Evolutionary conservation across 2,888 invertebrate species (phyloP), one percentile per base, ranked within the genome.

Genomic region (Leptopilina syphax): DNA sequence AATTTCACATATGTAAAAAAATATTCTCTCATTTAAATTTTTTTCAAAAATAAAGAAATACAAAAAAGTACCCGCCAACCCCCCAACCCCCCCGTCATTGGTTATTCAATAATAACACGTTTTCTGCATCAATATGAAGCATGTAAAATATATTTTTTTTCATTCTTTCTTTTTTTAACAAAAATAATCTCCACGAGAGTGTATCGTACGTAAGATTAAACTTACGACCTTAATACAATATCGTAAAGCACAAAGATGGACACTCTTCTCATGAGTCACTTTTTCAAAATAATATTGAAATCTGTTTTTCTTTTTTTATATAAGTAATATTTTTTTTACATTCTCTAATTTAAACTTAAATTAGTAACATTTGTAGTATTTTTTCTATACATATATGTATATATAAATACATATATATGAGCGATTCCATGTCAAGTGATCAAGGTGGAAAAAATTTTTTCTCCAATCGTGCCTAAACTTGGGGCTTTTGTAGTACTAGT

Each of bases 101-200:
- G 57, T 57, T 73, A 50, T 73, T 63, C 1, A 73, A 73, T 57
- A n/a, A 73, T 3, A 13, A 73, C 73, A 73, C 34, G 4, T 57
- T n/a, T 34, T 73, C 24, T 57, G 57, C 41, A 27, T 73, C 34
- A 57, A 73, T 57, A 73, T 73, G 57, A 73, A 73, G 73, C 73
- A 57, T 57, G 73, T 57, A 73, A 73, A 73, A 73, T 41, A 73
- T 73, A 73, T 73, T 73, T 57, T 57, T 27, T 57, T 34, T 27
- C 54, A 73, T 27, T 57, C 34, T 73, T 50, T 47, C 10, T 50
- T 57, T 57, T 73, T 73, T 73, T 73, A 73, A 73, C 73, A 73
- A 73, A 73, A 73, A 57, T 54, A 73, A 73, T 73, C 73, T 57
- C 34, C 73, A 73, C 73, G 73, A 73, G 57, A 73, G 6, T 73